Conservation (phyloP, 2,113 vertebrate genomes). For the Epinephelus cyanopodus region DNA sequence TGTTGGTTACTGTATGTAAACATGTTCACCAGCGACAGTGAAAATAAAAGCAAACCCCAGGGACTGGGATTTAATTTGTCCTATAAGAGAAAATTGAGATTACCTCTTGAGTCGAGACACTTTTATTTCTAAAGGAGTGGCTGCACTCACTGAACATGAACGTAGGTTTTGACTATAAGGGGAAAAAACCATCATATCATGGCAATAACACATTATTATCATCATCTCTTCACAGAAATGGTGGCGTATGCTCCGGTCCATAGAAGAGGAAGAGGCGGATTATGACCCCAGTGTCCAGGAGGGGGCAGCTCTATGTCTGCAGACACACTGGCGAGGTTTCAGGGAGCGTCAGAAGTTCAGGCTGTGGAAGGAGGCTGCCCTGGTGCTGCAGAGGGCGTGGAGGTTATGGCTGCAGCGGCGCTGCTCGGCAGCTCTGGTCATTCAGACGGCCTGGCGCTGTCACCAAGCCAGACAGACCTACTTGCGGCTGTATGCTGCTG, state of each 20-base stretch:
- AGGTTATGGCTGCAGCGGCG: constrained; percentile 75
- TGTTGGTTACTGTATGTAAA: too few relatives aligned
- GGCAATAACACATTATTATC: background rate
- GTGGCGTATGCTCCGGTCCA: constrained; percentile 86
- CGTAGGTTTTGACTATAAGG: background rate
- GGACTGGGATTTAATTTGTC: background rate
- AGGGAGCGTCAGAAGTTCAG: constrained; percentile 84
- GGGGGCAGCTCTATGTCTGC: constrained; percentile 87
- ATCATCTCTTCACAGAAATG: constrained; percentile 82
- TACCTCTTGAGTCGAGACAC: background rate
- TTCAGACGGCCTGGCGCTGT: constrained; percentile 92
- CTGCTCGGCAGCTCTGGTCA: constrained; percentile 84
- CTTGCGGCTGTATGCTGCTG: constrained; percentile 69
- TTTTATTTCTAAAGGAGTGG: background rate
- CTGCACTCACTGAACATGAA: background rate
- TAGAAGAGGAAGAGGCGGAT: constrained; percentile 67
- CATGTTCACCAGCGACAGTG: too few relatives aligned
- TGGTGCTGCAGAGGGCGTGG: constrained; percentile 92
- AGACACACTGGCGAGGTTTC: constrained; percentile 90
- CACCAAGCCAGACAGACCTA: constrained; percentile 82
- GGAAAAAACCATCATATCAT: background rate
- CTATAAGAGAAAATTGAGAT: background rate
- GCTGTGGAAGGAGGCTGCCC: constrained; percentile 85
- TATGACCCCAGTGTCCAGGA: constrained; percentile 69
- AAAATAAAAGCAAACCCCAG: too few relatives aligned